Conservation (phyloP, 2,888 invertebrate genomes). For the Cryptus viduatorius region DNA sequence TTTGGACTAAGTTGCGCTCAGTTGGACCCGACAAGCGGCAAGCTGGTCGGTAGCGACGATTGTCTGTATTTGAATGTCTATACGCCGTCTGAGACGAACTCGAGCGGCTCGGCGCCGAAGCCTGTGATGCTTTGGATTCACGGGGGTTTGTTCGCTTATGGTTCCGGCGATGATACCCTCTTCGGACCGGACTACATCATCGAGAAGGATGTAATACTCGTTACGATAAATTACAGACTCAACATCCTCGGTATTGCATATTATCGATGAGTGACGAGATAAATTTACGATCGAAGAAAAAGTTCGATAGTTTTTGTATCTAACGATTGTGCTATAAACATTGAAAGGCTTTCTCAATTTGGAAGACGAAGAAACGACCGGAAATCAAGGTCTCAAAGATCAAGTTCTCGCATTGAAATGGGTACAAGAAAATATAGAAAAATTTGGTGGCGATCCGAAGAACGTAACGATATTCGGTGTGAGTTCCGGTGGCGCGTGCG, state of each 20-base stretch:
- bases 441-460: conserved; percentile 75
- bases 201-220: conserved; percentile 77
- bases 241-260: conserved; percentile 74
- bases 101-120: conserved; percentile 15
- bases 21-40: conserved; percentile 32
- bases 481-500: conserved; percentile 74
- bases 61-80: conserved; percentile 81
- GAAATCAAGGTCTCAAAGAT: conserved; percentile 78
- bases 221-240: conserved; percentile 81
- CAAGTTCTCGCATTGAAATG: conserved; percentile 75
- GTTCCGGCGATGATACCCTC: conserved; percentile 73
- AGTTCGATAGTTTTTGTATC: not conserved
- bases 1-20: conserved; percentile 73
- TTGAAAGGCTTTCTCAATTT: conserved; percentile 66
- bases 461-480: conserved; percentile 76
- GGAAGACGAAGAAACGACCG: conserved; percentile 70
- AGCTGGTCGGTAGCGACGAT: conserved; percentile 76
- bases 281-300: conserved; percentile 9
- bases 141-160: conserved; percentile 76
- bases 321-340: not conserved
- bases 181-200: conserved; percentile 80
- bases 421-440: conserved; percentile 73
- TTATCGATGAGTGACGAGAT: not conserved
- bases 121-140: conserved; percentile 81
- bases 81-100: conserved; percentile 14